Evolutionary conservation across 2,113 vertebrate genomes (phyloP), one percentile per base, ranked within the genome.

Genomic region (Cyphomyrus discorhynchus): DNA sequence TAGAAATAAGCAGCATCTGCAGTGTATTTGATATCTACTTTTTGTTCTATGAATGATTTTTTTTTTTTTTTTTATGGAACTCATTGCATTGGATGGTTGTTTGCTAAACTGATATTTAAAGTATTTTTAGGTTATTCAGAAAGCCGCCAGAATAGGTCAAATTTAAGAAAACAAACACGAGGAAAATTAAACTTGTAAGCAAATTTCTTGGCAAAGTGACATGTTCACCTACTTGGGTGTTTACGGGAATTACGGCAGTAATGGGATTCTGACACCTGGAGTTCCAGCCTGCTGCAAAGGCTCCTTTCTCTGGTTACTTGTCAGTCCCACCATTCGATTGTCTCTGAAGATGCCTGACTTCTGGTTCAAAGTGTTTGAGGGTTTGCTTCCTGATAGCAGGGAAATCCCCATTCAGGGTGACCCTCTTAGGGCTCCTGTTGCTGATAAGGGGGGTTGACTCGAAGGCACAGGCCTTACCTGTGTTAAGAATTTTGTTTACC

Each of bases 41-140:
- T 96, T 96, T 96, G 95, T 96, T 96, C 96, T 96, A 95, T 96
- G 96, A 96, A 96, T 96, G 94, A 96, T 95, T 95, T 95, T 96
- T 94, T 95, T 96, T 88, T 95, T 47, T 47, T 86, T 96, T 95
- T 95, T 95, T 50, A 96, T 94, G 95, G 95, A 96, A 95, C 93
- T 95, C 94, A 95, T 95, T 86, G 85, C n/a, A 52, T 52, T 52
- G 49, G n/a, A 86, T 52, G 85, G n/a, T 53, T 11, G 2, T 86
- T 86, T 31, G 85, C 46, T 86, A 86, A 49, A 46, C 24, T 85
- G 82, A 15, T 77, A 92, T 92, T 77, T 85, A 91, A 88, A 90
- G 89, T 92, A 92, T 93, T 92, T 92, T 91, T 87, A 93, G 88
- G 91, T 92, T 89, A 94, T 92, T 90, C 93, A 94, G 92, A 92